phyloP scores from a whole-genome alignment of 2,113 vertebrate genomes.

The Trematomus loennbergii region DNA sequence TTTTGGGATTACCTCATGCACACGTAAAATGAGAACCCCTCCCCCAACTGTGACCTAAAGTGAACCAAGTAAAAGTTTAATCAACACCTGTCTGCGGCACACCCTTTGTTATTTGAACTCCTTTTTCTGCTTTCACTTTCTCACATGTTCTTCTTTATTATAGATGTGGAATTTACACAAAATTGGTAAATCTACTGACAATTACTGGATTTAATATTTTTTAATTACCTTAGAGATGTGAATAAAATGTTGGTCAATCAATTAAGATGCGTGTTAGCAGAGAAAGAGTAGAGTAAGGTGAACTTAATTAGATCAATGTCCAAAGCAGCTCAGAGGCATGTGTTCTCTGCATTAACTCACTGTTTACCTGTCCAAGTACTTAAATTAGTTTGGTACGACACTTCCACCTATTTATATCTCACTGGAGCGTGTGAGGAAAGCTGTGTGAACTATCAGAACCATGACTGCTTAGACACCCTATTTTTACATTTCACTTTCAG shows the following conservation, averaged over 20 bases:
- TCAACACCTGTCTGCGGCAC: slow-evolving; percentile 67
- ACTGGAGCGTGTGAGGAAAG: slow-evolving; percentile 26
- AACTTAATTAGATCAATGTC: slow-evolving; percentile 65
- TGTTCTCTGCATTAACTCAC: slow-evolving; percentile 37
- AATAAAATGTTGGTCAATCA: not conserved
- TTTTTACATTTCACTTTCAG: not conserved
- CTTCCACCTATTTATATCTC: slow-evolving; percentile 60
- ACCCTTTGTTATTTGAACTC: slow-evolving; percentile 56
- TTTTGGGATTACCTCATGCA: slow-evolving; percentile 74
- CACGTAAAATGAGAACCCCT: slow-evolving; percentile 58
- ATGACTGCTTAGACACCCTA: not conserved
- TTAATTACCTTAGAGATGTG: not conserved
- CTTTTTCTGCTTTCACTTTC: slow-evolving; percentile 31
- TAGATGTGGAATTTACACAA: slow-evolving; percentile 27
- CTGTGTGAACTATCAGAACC: not conserved
- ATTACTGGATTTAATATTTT: slow-evolving; percentile 2
- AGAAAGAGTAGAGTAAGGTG: not conserved
- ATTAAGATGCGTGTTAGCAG: slow-evolving; percentile 4
- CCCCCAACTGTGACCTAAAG: slow-evolving; percentile 54
- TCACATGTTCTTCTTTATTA: no score
- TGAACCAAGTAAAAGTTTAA: slow-evolving; percentile 70
- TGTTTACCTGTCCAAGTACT: slow-evolving; percentile 48
- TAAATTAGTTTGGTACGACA: slow-evolving; percentile 41
- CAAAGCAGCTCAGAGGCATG: slow-evolving; percentile 51
- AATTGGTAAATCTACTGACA: slow-evolving; percentile 17